Base-by-base conservation (phyloP, 1,140 invertebrate species). In the Drosophila kurseongensis region DNA sequence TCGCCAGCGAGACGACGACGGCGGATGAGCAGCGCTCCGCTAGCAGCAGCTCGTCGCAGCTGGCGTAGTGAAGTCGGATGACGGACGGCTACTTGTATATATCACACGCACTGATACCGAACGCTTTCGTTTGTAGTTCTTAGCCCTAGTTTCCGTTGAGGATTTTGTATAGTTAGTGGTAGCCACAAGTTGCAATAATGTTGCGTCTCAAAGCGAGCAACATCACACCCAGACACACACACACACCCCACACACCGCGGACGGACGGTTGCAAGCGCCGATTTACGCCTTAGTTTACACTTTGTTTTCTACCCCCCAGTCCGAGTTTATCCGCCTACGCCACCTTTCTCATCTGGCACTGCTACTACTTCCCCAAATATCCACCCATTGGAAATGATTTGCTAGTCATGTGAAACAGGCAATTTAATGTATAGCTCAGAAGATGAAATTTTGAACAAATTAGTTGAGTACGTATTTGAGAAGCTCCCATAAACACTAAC, bases 121-220 rank as follows among this genome's bases (percentile, higher is more conserved):
- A 62, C 55, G 61, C 57, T 83, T 76, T 82, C 59, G 83, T 86
- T 71, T 72, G 69, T 88, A 82, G 65, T 82, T 78, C 60, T 45
- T 66, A 81, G 65, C 14, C 38, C 23, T 66, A 58, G 58, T 65
- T 62, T 79, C 45, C 77, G 59, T 66, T 66, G 55, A 80, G 69
- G 57, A 82, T 76, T 66, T 88, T 88, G 84, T 88, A 88, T 80
- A 88, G 85, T 88, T 88, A 88, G 83, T 88, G 86, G 77, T 88
- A 88, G 62, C 69, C 66, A 89, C 63, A 80, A 67, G 84, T 88
- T 89, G 84, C 84, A 88, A 88, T 88, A 88, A 80, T 90, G 83
- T 88, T 88, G 83, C 83, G 75, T 88, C 80, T 89, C 72, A 62
- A 68, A 81, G 62, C 75, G 83, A 80, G 85, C 84, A 89, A 72